Conservation (phyloP, 2,888 invertebrate genomes). For the Stenolophus ochropezus region DNA sequence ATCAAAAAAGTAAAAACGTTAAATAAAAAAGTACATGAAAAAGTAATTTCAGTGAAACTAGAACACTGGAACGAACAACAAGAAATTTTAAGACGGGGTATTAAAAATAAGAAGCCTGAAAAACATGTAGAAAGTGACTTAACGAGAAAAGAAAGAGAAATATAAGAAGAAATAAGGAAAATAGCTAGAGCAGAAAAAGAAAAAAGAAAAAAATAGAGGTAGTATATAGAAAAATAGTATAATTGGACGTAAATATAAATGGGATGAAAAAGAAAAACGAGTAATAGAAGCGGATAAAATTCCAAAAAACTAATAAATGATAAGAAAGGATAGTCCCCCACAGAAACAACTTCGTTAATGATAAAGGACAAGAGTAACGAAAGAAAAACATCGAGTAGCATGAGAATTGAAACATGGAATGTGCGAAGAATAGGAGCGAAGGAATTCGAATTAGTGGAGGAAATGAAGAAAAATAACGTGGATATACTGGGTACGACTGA, state of each 20-base stretch:
- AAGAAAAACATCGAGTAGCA: background rate
- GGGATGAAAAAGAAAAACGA: background rate
- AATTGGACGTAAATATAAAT: background rate
- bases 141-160: conserved; percentile 23
- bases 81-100: conserved; percentile 2
- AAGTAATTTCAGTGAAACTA: conserved; percentile 2
- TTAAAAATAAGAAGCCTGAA: conserved; percentile 21
- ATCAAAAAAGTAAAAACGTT: background rate
- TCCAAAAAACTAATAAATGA: background rate
- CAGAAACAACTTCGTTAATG: background rate
- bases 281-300: background rate
- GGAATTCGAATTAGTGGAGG: background rate
- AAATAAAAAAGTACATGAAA: background rate
- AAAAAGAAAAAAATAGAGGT: conserved; percentile 25
- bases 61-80: conserved; percentile 19
- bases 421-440: background rate
- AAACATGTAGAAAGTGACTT: conserved; percentile 50
- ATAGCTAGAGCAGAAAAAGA: conserved; percentile 6
- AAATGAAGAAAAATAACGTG: background rate
- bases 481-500: background rate
- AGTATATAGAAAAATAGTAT: background rate
- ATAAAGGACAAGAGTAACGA: background rate
- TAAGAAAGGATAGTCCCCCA: background rate
- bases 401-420: conserved; percentile 1
- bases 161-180: conserved; percentile 13